Evolutionary conservation across 2,888 invertebrate species (phyloP), one percentile per base, ranked within the genome.

Genomic region (Ochropacha duplaris): DNA sequence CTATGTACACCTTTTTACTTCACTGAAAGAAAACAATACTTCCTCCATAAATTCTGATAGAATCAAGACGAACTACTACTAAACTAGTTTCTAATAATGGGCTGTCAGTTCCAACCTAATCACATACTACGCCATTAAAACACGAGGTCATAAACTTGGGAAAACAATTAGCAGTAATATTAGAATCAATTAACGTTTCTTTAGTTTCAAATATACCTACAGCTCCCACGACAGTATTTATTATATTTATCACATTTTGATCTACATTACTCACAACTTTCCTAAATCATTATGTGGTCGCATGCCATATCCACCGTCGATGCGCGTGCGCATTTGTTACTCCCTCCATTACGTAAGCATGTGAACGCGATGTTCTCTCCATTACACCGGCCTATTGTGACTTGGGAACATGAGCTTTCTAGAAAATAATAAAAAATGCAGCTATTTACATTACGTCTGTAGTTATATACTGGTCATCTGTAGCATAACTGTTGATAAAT

Each of bases 371-470:
- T 19, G 52, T 34, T 28, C 52, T 52, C 34, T 31, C 34, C 52
- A 69, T 74, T 74, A 72, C 68, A 69, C 26, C 55, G 57, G 60
- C 51, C 79, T 66, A 83, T 84, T 86, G 83, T 86, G 69, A 74
- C 72, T 78, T 86, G 84, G 76, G 83, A 86, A 84, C 75, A 61
- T 59, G 58, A 67, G 80, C 83, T 87, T 86, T 84, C 86, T 84
- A 82, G 66, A 52, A 56, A 66, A 63, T 68, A 72, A 71, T 14
- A 71, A 73, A 63, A 28, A 62, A 73, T 69, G 64, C 62, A 60
- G 60, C 49, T 65, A 6, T n/a, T n/a, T n/a, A n/a, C n/a, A n/a
- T n/a, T n/a, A 34, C 34, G 34, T 14, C n/a, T 31, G 11, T 9
- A 11, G 31, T 16, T 44, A 19, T 36, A 19, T 19, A 16, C n/a